Conservation (phyloP, 2,888 invertebrate species). For the Bugula neritina region DNA sequence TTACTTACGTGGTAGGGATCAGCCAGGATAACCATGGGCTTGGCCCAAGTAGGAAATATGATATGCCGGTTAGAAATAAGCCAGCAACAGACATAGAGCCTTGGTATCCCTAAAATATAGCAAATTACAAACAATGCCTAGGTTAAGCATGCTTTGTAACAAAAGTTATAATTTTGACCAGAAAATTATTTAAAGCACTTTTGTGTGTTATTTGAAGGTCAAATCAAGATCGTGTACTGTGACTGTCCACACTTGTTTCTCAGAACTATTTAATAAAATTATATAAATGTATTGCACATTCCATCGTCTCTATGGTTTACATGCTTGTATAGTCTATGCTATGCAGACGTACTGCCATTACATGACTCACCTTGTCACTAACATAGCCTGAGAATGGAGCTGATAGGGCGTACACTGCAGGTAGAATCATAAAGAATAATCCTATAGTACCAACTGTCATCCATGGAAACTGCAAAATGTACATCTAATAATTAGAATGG, state of each 20-base stretch:
- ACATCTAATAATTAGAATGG: too few species aligned
- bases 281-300: too few species aligned
- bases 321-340: too few species aligned
- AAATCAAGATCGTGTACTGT: too few species aligned
- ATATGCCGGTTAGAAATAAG: conserved; percentile 61
- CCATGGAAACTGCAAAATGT: conserved; percentile 62
- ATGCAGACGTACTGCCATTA: too few species aligned
- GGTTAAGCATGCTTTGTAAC: too few species aligned
- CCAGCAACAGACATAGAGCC: conserved; percentile 67
- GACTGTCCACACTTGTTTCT: too few species aligned
- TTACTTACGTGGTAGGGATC: conserved; percentile 21
- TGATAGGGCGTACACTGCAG: conserved; percentile 67
- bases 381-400: conserved; percentile 72
- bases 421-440: conserved; percentile 66
- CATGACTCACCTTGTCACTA: conserved; percentile 65
- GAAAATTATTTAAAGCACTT: too few species aligned
- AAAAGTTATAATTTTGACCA: too few species aligned
- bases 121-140: not conserved
- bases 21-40: conserved; percentile 56
- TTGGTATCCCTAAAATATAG: conserved; percentile 17
- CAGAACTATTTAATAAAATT: too few species aligned
- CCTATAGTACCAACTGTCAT: conserved; percentile 64
- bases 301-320: too few species aligned
- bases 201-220: too few species aligned
- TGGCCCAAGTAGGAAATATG: conserved; percentile 65